Conservation (phyloP, 2,888 invertebrate genomes). For the Ametastegia equiseti region DNA sequence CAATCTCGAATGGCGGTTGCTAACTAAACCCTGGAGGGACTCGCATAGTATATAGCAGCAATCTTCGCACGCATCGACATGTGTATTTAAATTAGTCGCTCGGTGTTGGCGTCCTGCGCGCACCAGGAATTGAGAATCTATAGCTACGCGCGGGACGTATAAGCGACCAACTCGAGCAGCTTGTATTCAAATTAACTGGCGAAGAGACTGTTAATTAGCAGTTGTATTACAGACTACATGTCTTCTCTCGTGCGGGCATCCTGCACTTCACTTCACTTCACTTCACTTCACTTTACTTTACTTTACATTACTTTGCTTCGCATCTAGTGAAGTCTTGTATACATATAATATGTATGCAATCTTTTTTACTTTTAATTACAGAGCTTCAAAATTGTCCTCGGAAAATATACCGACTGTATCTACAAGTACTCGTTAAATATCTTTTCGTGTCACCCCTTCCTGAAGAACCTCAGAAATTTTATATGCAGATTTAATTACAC, state of each 20-base stretch:
- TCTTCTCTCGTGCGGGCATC: conserved; percentile 17
- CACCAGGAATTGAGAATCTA: conserved; percentile 49
- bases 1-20: conserved; percentile 19
- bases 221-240: conserved; percentile 49
- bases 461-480: background rate
- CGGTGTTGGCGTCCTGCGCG: conserved; percentile 65
- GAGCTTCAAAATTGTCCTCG: background rate
- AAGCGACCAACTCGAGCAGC: conserved; percentile 51
- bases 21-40: conserved; percentile 23
- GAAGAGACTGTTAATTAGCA: conserved; percentile 72
- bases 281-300: background rate
- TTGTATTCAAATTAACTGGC: conserved; percentile 71
- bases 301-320: background rate
- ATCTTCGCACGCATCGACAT: conserved; percentile 75
- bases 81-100: conserved; percentile 75
- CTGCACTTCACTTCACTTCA: background rate
- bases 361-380: conserved; percentile 18
- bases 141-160: conserved; percentile 9
- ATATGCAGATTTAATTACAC: background rate
- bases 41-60: conserved; percentile 65
- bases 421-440: background rate
- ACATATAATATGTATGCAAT: background rate
- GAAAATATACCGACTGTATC: background rate
- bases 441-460: background rate
- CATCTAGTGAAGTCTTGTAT: too few relatives aligned